Evolutionary conservation across 2,113 vertebrate species (phyloP), one percentile per base, ranked within the genome.

Genomic region (Pluvialis apricaria): DNA sequence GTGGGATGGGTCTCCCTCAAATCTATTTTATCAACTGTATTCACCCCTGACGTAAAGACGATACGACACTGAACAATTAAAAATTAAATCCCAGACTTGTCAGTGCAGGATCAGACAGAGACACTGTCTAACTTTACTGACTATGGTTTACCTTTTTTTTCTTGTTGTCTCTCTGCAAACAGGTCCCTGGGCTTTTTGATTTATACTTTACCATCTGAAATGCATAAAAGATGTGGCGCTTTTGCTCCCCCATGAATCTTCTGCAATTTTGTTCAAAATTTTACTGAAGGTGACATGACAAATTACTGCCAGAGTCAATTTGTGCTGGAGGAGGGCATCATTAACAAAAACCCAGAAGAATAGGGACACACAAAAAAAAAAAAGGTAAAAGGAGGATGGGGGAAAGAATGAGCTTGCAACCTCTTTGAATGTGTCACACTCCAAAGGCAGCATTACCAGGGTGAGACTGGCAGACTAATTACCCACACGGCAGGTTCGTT

Each of bases 211-310:
- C 77, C 17, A 85, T 92, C 86, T 81, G 52, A 96, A 97, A 97
- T 97, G 88, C 93, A 96, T 97, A 96, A 95, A 97, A 96, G 95
- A 97, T 96, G 90, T 66, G 60, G 47, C 0, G 6, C 70, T 92
- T 95, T 78, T 86, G 4, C 91, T 96, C 49, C 69, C 62, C 79
- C 79, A 86, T 97, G 96, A 97, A 97, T 97, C 96, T 96, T 92
- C 61, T 3, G 9, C 85, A 68, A 88, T 95, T 96, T 95, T 88
- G 88, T 96, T 97, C 95, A 92, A 97, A 96, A 96, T 96, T 95
- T 97, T 95, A 94, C 92, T 90, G 93, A 95, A 95, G 69, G 72
- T 89, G 97, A 97, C 96, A 96, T 97, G 97, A 97, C 77, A 96
- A 97, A 97, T 97, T 96, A 90, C 96, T 15, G 5, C 66, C 64